Percentiles rank a stretch among this genome's conserved stretches.
phyloP scores from a whole-genome alignment of 23 tunicate species.

The Ciona savignyi region DNA sequence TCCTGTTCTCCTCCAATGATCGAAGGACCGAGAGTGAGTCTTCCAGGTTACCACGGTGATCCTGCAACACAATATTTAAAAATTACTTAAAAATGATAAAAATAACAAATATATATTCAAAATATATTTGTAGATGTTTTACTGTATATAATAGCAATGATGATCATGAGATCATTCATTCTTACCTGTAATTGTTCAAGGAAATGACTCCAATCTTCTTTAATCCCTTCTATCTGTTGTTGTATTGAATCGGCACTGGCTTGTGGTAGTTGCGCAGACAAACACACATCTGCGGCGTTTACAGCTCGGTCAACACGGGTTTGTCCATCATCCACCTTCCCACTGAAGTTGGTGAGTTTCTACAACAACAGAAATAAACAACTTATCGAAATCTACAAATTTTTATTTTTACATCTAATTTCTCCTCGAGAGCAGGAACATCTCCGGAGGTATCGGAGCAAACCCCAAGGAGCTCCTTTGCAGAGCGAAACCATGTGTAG shows the following conservation, averaged over 20 bases:
- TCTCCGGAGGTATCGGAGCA: constrained; percentile 76
- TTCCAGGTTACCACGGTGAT: constrained; percentile 30
- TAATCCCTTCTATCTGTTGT: constrained; percentile 45
- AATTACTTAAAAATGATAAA: too few species aligned
- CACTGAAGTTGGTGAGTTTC: constrained; percentile 38
- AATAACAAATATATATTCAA: too few species aligned
- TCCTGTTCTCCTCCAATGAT: constrained; percentile 64
- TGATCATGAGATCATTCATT: too few species aligned
- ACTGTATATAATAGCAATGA: too few species aligned
- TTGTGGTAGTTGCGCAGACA: constrained; percentile 18
- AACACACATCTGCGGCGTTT: constrained; percentile 33
- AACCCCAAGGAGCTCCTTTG: constrained; percentile 31
- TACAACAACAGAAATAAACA: background rate
- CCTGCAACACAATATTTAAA: too few species aligned
- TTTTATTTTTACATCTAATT: constrained; percentile 60
- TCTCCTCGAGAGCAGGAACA: constrained; percentile 58
- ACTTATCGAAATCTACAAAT: too few species aligned
- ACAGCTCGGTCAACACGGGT: constrained; percentile 31
- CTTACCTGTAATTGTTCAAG: constrained; percentile 39
- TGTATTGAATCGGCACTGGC: constrained; percentile 22
- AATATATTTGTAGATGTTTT: too few species aligned
- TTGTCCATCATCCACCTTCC: constrained; percentile 54
- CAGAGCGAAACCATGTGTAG: constrained; percentile 49
- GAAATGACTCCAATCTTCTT: constrained; percentile 63
- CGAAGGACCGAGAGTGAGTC: constrained; percentile 49